Evolutionary conservation across 1,140 invertebrate genomes (phyloP).

Genomic region (Metopolophium dirhodum): DNA sequence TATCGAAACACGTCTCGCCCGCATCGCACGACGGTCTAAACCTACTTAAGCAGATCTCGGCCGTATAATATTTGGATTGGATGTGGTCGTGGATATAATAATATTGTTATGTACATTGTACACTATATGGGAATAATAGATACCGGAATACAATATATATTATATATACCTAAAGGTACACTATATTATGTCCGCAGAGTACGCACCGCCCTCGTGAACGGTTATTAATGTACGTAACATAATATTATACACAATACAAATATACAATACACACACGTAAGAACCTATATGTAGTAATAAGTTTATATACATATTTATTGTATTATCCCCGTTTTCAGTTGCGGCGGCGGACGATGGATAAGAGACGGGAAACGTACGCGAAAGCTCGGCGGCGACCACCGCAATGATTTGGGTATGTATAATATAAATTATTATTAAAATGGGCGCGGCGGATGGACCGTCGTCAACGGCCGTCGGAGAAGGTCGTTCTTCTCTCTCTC

Average conservation of each 20-base stretch:
- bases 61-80: background rate
- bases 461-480: background rate
- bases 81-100: background rate
- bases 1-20: too few relatives aligned
- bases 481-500: background rate
- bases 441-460: background rate
- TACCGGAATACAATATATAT: background rate
- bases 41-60: background rate
- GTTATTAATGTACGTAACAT: background rate
- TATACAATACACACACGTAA: background rate
- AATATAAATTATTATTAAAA: constrained; percentile 5
- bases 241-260: background rate
- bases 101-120: background rate
- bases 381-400: background rate
- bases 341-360: too few relatives aligned
- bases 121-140: background rate
- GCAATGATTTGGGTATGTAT: background rate
- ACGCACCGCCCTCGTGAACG: background rate
- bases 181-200: background rate
- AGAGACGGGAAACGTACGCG: background rate
- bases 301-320: too few relatives aligned
- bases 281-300: background rate
- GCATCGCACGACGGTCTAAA: background rate
- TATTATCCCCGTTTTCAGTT: too few relatives aligned
- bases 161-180: background rate